These are phyloP conservation scores for Esox lucius DNA, from an alignment of 2,797 vertebrate species.

Conservation along the genomic window DNA sequence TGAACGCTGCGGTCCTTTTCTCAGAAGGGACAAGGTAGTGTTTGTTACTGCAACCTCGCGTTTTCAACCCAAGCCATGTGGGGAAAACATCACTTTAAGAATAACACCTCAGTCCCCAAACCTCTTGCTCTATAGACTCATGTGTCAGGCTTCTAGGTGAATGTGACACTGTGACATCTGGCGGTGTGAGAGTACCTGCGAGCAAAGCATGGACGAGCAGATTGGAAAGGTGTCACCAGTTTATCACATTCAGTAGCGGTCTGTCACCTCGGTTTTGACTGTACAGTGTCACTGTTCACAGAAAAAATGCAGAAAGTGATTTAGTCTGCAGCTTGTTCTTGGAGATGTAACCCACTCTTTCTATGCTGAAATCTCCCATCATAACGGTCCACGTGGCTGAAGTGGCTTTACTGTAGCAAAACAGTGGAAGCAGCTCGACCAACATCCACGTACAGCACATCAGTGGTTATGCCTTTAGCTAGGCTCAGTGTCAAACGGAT, in stretches of 20 bases:
- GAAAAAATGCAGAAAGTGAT: constrained; percentile 5
- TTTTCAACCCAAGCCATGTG: neutral
- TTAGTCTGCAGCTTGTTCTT: constrained; percentile 20
- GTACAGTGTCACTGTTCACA: neutral
- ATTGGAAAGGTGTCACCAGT: neutral
- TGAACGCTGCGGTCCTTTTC: neutral
- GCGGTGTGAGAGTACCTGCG: neutral
- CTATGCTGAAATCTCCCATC: constrained; percentile 46
- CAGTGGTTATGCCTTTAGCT: constrained; percentile 53
- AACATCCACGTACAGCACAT: constrained; percentile 22
- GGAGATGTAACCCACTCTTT: constrained; percentile 41
- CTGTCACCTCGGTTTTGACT: constrained; percentile 13
- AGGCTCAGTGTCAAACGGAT: constrained; percentile 29
- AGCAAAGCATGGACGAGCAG: neutral
- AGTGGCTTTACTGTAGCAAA: constrained; percentile 46
- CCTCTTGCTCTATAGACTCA: neutral
- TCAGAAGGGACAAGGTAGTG: neutral
- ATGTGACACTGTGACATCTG: neutral
- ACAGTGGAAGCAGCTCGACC: constrained; percentile 6
- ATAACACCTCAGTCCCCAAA: neutral
- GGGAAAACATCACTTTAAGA: neutral
- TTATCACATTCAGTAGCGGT: neutral
- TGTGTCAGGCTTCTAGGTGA: neutral
- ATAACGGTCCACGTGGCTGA: neutral
- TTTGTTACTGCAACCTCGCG: neutral